Evolutionary conservation across 2,888 invertebrate genomes (phyloP), one percentile per base, ranked within the genome.

Genomic region (Melanotus villosus): DNA sequence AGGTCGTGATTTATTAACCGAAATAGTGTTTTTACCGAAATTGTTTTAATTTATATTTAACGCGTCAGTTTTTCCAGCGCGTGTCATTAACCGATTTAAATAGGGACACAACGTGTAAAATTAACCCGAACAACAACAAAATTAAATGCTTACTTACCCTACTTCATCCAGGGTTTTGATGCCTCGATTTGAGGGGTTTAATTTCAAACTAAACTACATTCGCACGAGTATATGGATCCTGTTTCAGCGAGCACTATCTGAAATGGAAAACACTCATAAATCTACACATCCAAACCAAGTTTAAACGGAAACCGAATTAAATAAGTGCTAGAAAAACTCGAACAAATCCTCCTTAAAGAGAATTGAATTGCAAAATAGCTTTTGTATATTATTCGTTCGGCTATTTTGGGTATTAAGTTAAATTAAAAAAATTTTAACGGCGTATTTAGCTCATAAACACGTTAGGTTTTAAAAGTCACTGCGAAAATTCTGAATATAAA

Each of bases 21-120:
- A 26, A 50, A 52, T 52, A 32, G 30, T 12, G 30, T 52, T 52
- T 52, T 52, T 52, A 18, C 18, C 26, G 18, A 32, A 52, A 52
- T 52, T 52, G 52, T 52, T 52, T n/a, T 52, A 52, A 12, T 52
- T 52, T 52, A 32, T 52, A 52, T 52, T 32, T 26, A 32, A 26
- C 26, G 52, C 16, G 32, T 30, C 47, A 21, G 52, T 6, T 32
- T 52, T 52, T 32, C 14, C 50, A 30, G 9, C 16, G 26, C 14
- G 16, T 30, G 32, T 19, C 47, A n/a, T 32, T 52, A 52, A 52
- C n/a, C 52, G 32, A 32, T 52, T 52, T 32, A 47, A 47, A 47
- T 16, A 23, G 23, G 12, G 18, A 12, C 6, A n/a, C 23, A 12
- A 23, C 47, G 23, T 47, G 47, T 47, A 47, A 47, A 47, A 47